Conservation (phyloP, 2,113 vertebrate genomes). For the Nymphicus hollandicus region DNA sequence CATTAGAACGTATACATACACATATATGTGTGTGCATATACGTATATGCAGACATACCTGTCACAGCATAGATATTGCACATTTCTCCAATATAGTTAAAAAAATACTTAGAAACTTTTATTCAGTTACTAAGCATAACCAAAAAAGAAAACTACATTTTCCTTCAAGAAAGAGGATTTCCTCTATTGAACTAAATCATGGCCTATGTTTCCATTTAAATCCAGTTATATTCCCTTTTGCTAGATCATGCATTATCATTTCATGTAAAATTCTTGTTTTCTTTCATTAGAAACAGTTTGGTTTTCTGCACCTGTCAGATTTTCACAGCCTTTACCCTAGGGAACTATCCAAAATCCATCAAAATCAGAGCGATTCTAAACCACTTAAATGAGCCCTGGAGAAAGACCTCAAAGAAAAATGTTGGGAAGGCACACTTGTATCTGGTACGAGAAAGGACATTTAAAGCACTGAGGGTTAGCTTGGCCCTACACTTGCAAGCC, state of each 20-base stretch:
- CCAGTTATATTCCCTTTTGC: not conserved
- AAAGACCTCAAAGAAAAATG: not conserved
- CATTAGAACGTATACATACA: not conserved
- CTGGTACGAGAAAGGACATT: accelerated
- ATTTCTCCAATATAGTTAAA: not conserved
- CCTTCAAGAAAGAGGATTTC: not conserved
- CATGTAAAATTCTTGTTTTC: not conserved
- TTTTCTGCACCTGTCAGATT: not conserved
- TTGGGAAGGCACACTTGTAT: not conserved
- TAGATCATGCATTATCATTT: not conserved
- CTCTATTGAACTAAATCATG: not conserved
- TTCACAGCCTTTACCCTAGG: not conserved
- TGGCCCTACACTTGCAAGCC: not conserved
- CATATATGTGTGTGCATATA: not conserved
- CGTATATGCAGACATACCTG: not conserved
- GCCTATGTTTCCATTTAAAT: not conserved
- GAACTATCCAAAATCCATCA: not conserved
- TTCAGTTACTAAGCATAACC: not conserved
- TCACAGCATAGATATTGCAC: not conserved
- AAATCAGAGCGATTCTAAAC: not conserved
- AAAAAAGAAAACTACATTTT: not conserved
- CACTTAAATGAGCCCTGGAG: not conserved
- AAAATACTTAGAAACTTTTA: not conserved
- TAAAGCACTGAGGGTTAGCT: not conserved
- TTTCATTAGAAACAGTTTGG: not conserved